A percentile compares a stretch with the other conserved stretches of the same genome.
phyloP scores from a whole-genome alignment of 2,113 vertebrate genomes.

The Naja naja region DNA sequence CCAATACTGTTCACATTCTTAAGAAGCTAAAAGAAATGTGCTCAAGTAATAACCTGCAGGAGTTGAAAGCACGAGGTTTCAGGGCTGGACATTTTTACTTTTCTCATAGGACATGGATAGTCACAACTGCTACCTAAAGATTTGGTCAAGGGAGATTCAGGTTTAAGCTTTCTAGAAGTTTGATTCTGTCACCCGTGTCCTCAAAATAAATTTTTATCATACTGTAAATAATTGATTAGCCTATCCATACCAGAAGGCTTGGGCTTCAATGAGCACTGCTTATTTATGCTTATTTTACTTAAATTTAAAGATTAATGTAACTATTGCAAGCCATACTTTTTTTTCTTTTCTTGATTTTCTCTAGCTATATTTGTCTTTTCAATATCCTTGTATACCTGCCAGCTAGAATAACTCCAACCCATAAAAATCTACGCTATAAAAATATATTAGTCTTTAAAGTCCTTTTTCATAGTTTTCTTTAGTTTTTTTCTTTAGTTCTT shows the following conservation, averaged over 20 bases:
- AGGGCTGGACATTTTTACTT: not conserved
- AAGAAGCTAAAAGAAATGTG: not conserved
- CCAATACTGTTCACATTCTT: not conserved
- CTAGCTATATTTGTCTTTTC: not conserved
- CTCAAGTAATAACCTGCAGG: not conserved
- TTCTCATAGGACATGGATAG: not conserved
- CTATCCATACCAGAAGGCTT: not conserved
- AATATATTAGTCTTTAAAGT: not conserved
- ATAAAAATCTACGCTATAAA: not conserved
- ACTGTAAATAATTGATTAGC: not conserved
- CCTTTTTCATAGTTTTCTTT: not conserved
- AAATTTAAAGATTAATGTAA: not conserved
- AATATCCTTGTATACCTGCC: not conserved
- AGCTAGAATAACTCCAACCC: not conserved
- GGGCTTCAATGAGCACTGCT: not conserved
- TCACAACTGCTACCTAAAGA: not conserved
- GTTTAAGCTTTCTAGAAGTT: not conserved
- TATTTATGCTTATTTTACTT: not conserved
- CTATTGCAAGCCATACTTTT: not conserved
- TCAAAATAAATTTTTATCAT: not conserved
- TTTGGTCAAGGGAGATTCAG: not conserved
- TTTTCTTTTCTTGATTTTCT: not conserved
- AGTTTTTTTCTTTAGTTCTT: not conserved
- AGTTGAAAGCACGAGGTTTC: not conserved
- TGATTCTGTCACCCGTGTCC: not conserved